Evolutionary conservation across 2,797 vertebrate species (phyloP).

Genomic region (Pseudotriccus pelzelni): DNA sequence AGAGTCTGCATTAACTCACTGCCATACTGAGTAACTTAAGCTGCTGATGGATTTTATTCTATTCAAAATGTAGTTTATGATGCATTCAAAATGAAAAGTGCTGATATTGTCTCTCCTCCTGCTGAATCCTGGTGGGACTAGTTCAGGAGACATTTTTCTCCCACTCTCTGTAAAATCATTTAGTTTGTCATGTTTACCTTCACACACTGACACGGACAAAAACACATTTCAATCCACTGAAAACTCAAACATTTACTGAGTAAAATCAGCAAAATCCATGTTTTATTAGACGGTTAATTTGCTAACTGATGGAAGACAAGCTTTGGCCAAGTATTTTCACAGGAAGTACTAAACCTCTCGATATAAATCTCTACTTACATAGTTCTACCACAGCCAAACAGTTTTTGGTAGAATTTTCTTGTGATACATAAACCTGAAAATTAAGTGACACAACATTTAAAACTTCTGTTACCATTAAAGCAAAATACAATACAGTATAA

Average conservation of each 20-base stretch:
- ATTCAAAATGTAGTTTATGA: constrained; percentile 44
- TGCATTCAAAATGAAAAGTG: constrained; percentile 50
- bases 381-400: constrained; percentile 31
- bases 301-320: constrained; percentile 52
- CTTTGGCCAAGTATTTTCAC: constrained; percentile 54
- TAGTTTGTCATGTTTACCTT: constrained; percentile 15
- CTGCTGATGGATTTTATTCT: constrained; percentile 29
- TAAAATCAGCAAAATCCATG: constrained; percentile 47
- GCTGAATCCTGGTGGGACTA: not conserved
- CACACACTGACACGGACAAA: constrained; percentile 25
- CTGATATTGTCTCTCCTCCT: not conserved
- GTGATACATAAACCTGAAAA: constrained; percentile 50
- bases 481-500: constrained; percentile 51
- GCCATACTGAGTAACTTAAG: constrained; percentile 26
- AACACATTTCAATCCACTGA: constrained; percentile 29
- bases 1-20: constrained; percentile 23
- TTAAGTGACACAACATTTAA: constrained; percentile 51
- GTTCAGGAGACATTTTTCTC: constrained; percentile 15
- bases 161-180: not conserved
- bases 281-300: constrained; percentile 63
- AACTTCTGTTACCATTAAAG: constrained; percentile 58
- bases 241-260: constrained; percentile 23
- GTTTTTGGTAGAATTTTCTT: constrained; percentile 51
- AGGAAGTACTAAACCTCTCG: constrained; percentile 48
- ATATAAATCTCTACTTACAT: constrained; percentile 11